Evolutionary conservation across 2,797 vertebrate species (phyloP).

Genomic region (Pipistrellus pygmaeus): DNA sequence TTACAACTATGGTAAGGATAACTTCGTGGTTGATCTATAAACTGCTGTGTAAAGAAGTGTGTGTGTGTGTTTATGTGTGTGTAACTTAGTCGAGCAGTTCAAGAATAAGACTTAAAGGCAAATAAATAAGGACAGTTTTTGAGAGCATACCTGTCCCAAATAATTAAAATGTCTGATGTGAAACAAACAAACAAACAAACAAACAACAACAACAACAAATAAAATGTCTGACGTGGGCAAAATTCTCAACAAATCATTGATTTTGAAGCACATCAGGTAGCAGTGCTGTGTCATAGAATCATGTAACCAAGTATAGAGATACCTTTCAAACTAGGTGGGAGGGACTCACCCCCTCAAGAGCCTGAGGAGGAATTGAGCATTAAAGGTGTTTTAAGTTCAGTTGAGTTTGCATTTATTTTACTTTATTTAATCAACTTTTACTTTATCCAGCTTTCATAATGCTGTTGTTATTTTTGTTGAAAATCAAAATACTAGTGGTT

Average conservation of each 20-base stretch:
- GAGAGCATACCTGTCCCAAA: background rate
- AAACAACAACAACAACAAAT: too few species aligned
- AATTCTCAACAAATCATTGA: background rate
- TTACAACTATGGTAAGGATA: slow-evolving; percentile 96
- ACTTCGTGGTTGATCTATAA: background rate
- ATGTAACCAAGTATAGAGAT: background rate
- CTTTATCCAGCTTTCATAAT: background rate
- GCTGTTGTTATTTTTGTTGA: background rate
- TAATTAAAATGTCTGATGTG: background rate
- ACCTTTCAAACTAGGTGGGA: background rate
- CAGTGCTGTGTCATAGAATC: background rate
- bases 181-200: too few species aligned
- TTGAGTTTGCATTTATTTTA: background rate
- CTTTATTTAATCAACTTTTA: slow-evolving; percentile 29
- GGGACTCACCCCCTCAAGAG: background rate
- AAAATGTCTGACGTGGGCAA: background rate
- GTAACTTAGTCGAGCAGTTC: background rate
- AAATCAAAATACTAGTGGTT: slow-evolving; percentile 12
- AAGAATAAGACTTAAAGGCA: background rate
- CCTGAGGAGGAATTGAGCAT: background rate
- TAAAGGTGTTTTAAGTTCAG: background rate
- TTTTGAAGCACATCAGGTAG: background rate
- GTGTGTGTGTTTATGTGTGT: background rate
- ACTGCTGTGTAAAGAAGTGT: background rate
- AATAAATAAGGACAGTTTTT: background rate